Evolutionary conservation across 2,113 vertebrate genomes (phyloP).

Genomic region (Perca schrenkii): DNA sequence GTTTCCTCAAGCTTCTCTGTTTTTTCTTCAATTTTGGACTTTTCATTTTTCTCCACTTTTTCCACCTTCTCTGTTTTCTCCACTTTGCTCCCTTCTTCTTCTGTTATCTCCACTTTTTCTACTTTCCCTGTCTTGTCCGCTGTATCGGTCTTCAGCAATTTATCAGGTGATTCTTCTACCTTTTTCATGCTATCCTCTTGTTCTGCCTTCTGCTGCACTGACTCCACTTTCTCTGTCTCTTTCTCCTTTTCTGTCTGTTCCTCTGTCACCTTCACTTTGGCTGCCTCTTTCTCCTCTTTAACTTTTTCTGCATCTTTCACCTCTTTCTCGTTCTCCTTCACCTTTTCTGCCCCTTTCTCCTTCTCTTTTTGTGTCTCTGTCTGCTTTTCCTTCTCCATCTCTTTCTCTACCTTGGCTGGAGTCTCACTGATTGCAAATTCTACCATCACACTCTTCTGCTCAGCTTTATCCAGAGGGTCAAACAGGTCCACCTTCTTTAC

Average conservation of each 20-base stretch:
- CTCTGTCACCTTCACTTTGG: slow-evolving; percentile 19
- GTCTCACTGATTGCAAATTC: slow-evolving; percentile 47
- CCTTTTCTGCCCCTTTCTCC: slow-evolving; percentile 26
- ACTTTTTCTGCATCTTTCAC: slow-evolving; percentile 7
- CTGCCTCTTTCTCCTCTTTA: background rate
- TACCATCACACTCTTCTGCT: slow-evolving; percentile 63
- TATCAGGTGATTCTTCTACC: slow-evolving; percentile 26
- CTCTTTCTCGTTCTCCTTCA: slow-evolving; percentile 33
- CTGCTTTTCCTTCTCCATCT: background rate
- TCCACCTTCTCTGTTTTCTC: slow-evolving; percentile 27
- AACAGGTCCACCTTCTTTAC: slow-evolving; percentile 57
- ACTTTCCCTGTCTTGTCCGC: background rate
- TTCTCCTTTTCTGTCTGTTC: slow-evolving; percentile 11
- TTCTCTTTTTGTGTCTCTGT: slow-evolving; percentile 1
- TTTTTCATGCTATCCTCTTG: slow-evolving; percentile 27
- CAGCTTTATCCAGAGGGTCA: slow-evolving; percentile 48
- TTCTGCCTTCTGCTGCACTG: slow-evolving; percentile 26
- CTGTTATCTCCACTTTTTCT: slow-evolving; percentile 33
- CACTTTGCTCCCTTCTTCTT: slow-evolving; percentile 42
- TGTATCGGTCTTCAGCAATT: background rate
- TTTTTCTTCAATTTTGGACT: slow-evolving; percentile 31
- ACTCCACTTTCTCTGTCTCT: slow-evolving; percentile 37
- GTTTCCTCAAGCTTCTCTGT: slow-evolving; percentile 39
- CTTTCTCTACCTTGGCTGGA: slow-evolving; percentile 47
- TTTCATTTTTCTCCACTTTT: slow-evolving; percentile 35